Conservation (phyloP, 2,888 invertebrate species). For the Trimorus sp. region DNA sequence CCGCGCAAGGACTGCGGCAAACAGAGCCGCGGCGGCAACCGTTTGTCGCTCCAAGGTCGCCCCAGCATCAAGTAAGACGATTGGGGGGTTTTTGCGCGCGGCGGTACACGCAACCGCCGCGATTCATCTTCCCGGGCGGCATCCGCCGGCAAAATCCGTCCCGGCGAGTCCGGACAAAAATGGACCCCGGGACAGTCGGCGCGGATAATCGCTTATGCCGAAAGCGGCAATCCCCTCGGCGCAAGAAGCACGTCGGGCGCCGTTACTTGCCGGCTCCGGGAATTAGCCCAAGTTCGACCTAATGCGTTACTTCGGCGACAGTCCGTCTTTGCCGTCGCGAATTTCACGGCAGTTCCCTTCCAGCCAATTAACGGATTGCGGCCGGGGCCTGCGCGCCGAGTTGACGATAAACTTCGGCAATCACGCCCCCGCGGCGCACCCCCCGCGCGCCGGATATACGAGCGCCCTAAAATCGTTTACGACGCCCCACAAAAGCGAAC, state of each 20-base stretch:
- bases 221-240: conserved; percentile 13
- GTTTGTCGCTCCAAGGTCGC: conserved; percentile 11
- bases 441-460: conserved; percentile 37
- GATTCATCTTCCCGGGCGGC: conserved; percentile 15
- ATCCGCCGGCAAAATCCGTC: conserved; percentile 7
- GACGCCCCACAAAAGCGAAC: conserved; percentile 56
- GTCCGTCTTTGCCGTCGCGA: conserved; percentile 50
- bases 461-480: conserved; percentile 61
- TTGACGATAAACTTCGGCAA: conserved; percentile 62
- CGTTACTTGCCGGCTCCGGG: conserved; percentile 19
- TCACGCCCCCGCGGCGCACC: conserved; percentile 38
- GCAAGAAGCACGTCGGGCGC: conserved; percentile 22
- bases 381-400: conserved; percentile 35
- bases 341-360: conserved; percentile 55
- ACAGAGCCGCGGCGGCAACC: no score
- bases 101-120: neutral
- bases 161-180: conserved; percentile 30
- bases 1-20: no score
- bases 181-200: neutral
- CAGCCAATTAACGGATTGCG: conserved; percentile 60
- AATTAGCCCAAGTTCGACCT: conserved; percentile 53
- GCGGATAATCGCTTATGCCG: conserved; percentile 20
- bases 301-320: conserved; percentile 56
- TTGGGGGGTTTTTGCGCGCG: conserved; percentile 23
- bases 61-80: conserved; percentile 40